Evolutionary conservation across 2,888 invertebrate genomes (phyloP).

Genomic region (Lepidochitona cinerea): DNA sequence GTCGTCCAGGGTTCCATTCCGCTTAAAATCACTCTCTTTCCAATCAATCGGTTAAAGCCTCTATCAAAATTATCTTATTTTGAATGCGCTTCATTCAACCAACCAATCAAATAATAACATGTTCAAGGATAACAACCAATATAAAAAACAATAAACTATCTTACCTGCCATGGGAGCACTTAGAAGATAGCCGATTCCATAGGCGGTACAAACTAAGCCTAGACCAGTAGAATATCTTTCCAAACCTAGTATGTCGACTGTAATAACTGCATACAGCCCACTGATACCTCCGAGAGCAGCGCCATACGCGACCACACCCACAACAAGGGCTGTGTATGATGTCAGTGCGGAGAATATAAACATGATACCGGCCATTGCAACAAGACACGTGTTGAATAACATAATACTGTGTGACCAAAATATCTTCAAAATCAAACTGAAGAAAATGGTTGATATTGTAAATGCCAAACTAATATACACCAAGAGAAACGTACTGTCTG

Average conservation of each 20-base stretch:
- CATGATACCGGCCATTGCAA: not conserved
- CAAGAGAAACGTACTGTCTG: not conserved
- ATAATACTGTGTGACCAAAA: not conserved
- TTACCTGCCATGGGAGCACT: slow-evolving; percentile 2
- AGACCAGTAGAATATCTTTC: not conserved
- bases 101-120: too few relatives aligned
- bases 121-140: too few relatives aligned
- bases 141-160: too few relatives aligned
- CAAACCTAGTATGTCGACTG: not conserved
- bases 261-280: not conserved
- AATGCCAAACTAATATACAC: not conserved
- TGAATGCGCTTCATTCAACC: too few relatives aligned
- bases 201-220: not conserved
- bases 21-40: too few relatives aligned
- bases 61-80: too few relatives aligned
- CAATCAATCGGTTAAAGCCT: too few relatives aligned
- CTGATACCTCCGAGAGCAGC: not conserved
- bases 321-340: not conserved
- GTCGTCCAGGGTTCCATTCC: too few relatives aligned
- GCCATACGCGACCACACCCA: not conserved
- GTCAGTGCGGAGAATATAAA: not conserved
- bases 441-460: not conserved
- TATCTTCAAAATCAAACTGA: not conserved
- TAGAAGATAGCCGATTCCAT: slow-evolving; percentile 1
- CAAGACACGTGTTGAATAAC: not conserved